Evolutionary conservation across 1,140 invertebrate genomes (phyloP), one percentile per base, ranked within the genome.

Genomic region (Cyphomyrmex costatus): DNA sequence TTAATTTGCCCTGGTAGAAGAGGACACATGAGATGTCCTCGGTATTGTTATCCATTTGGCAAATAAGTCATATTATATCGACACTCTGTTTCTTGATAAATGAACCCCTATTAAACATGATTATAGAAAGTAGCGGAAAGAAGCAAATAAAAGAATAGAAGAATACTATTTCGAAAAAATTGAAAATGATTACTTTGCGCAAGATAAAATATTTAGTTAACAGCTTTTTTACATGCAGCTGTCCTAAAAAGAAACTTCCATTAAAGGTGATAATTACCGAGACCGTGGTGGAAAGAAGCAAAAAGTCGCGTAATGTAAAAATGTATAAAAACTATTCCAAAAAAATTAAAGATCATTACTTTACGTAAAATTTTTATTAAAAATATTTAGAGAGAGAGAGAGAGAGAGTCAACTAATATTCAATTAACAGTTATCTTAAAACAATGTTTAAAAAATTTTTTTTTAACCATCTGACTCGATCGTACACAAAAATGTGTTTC

Each of bases 41-140:
- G 66, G 14, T 33, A 73, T 58, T 42, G 65, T 71, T 33, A 19
- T 46, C 14, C 33, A 7, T 60, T 80, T 16, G 63, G 24, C 5
- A n/a, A 30, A 70, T 58, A 24, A 79, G 27, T 80, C 33, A 36
- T 33, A n/a, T n/a, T n/a, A n/a, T 70, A 56, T 56, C n/a, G 49
- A 70, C 14, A 16, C 16, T n/a, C n/a, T 56, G 1, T 21, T 3
- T 2, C 21, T 42, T 8, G 36, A 21, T 8, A 21, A 56, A 42
- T 8, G 10, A 42, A 42, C 10, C 10, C 8, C 8, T 2, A 10
- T 42, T 42, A 42, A 42, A 51, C 16, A 14, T 51, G 49, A 51
- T 51, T 51, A 51, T 61, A 24, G 14, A 30, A 14, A 61, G 51
- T 6, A 14, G 5, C 2, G 24, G 14, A 30, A 6, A 16, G 36